phyloP scores from a whole-genome alignment of 2,113 vertebrate genomes.

The Gallinago media region DNA sequence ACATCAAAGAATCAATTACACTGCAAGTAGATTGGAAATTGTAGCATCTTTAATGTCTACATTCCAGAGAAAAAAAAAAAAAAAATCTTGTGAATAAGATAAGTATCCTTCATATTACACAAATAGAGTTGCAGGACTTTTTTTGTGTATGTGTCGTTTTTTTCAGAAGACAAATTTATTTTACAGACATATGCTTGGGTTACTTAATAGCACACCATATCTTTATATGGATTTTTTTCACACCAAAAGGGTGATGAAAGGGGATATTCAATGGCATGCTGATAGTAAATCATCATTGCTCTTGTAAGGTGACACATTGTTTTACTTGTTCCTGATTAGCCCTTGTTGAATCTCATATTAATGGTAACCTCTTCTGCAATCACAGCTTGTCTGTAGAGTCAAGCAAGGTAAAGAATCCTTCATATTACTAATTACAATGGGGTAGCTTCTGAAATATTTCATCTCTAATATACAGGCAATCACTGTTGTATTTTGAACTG shows the following conservation, averaged over 20 bases:
- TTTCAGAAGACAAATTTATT: not conserved
- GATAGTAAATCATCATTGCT: not conserved
- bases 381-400: not conserved
- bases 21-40: conserved; percentile 33
- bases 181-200: accelerated
- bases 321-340: conserved; percentile 25
- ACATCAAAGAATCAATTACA: conserved; percentile 58
- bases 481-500: not conserved
- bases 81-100: not conserved
- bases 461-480: not conserved
- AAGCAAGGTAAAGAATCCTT: not conserved
- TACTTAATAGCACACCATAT: not conserved
- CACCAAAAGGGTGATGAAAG: not conserved
- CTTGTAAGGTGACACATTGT: not conserved
- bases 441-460: not conserved
- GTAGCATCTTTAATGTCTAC: conserved; percentile 19
- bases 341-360: not conserved
- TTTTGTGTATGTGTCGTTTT: not conserved
- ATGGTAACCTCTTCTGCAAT: not conserved
- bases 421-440: conserved; percentile 11
- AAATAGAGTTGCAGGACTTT: not conserved
- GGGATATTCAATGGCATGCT: not conserved
- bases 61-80: not conserved
- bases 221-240: not conserved
- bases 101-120: not conserved